Evolutionary conservation across 1,140 invertebrate genomes (phyloP), one percentile per base, ranked within the genome.

Genomic region (Lucilia cuprina): DNA sequence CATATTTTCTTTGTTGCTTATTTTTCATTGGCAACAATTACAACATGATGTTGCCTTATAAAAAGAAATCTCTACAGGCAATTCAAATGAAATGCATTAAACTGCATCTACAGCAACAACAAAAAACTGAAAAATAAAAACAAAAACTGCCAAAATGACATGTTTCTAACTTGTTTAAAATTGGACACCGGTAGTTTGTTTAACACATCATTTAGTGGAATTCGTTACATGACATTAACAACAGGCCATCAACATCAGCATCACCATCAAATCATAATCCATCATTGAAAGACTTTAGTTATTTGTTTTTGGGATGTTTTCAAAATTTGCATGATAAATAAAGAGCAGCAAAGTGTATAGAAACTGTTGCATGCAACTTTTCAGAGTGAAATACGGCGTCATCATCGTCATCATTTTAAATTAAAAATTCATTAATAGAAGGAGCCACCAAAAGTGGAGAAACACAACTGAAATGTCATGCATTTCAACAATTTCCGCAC

Each of bases 401-500:
- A 41, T 41, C 41, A 41, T 7, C 41, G 10, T 41, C 41, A 41
- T 55, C 17, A 55, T 55, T 55, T 55, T 13, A 55, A 55, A 55
- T 55, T 55, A 55, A 55, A 55, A 55, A 55, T 55, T 55, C 50
- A 55, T 55, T 55, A 17, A 55, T 17, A 17, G 17, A 55, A 55
- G 49, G 49, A 49, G 50, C 41, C 5, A 8, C 10, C 41, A 55
- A 55, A 55, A 55, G 17, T 55, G 17, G 13, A 55, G 50, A 55
- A 77, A 77, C 30, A 41, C 41, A 41, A 41, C 41, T 41, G 34
- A 77, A 77, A 77, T 77, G 77, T 80, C 77, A 80, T 80, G 77
- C 77, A 80, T 49, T 49, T 80, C 77, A 80, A 80, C 77, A 80
- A 80, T 80, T 80, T 80, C 77, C 77, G 77, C 77, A 80, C 77